phyloP scores from a whole-genome alignment of 1,140 invertebrate species.

The Pemphigus obesinymphae region DNA sequence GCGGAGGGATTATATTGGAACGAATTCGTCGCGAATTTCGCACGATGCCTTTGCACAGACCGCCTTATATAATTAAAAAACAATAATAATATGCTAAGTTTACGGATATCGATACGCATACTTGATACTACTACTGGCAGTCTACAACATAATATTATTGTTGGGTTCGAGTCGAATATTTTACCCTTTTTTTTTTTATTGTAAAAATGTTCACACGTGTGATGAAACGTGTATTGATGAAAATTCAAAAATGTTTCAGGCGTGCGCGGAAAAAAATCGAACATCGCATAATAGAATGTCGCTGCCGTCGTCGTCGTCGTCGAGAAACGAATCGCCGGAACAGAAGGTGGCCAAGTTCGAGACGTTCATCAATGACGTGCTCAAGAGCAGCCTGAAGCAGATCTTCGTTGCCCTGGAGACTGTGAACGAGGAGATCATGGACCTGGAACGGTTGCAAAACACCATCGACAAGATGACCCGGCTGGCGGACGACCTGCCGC shows the following conservation, averaged over 20 bases:
- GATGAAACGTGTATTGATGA: too few relatives aligned
- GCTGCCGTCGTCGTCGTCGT: not conserved
- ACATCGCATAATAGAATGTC: not conserved
- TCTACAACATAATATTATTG: too few relatives aligned
- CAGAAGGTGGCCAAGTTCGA: conserved; percentile 54
- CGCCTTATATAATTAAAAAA: too few relatives aligned
- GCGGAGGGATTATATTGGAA: too few relatives aligned
- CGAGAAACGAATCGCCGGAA: not conserved
- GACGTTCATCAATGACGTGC: conserved; percentile 61
- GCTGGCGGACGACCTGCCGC: conserved; percentile 49
- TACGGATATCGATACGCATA: too few relatives aligned
- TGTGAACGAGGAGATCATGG: conserved; percentile 65
- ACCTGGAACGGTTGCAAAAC: conserved; percentile 63
- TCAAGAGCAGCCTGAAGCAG: conserved; percentile 61
- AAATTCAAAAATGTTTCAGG: not conserved
- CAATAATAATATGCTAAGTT: too few relatives aligned
- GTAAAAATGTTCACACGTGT: too few relatives aligned
- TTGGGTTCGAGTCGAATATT: too few relatives aligned
- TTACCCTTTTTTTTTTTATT: too few relatives aligned
- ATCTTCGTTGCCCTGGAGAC: conserved; percentile 59
- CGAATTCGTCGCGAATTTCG: too few relatives aligned
- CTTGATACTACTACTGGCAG: too few relatives aligned
- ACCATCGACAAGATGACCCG: conserved; percentile 41
- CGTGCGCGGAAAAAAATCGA: not conserved
- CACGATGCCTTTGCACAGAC: too few relatives aligned